These are phyloP conservation scores for Pteronotus mesoamericanus DNA, from an alignment of 2,797 vertebrate genomes.

Conservation along the genomic window DNA sequence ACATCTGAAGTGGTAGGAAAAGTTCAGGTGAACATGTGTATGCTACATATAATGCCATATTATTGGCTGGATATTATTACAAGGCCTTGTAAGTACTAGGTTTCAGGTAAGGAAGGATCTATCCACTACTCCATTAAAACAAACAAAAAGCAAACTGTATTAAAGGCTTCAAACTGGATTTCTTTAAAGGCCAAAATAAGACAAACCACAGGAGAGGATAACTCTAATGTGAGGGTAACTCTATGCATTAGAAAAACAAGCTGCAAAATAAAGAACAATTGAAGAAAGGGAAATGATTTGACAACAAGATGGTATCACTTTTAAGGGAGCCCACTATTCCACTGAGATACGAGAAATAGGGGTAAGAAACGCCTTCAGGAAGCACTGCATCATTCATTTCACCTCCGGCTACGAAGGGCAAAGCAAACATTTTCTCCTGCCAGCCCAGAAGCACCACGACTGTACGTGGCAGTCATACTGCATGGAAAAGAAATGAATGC, in stretches of 20 bases:
- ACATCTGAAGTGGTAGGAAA: not conserved
- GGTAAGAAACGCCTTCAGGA: not conserved
- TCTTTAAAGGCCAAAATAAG: not conserved
- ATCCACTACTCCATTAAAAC: not conserved
- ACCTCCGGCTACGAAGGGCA: not conserved
- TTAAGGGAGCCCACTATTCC: not conserved
- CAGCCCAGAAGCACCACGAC: not conserved
- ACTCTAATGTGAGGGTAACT: not conserved
- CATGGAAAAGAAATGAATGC: not conserved
- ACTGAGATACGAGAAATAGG: not conserved
- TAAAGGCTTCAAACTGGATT: not conserved
- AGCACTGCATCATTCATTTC: not conserved
- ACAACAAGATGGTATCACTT: not conserved
- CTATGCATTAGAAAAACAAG: not conserved
- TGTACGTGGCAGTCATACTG: not conserved
- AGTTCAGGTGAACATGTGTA: not conserved
- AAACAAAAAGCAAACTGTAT: not conserved
- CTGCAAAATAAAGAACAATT: not conserved
- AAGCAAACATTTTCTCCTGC: not conserved
- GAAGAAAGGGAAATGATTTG: not conserved
- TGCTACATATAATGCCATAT: not conserved
- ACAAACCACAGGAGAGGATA: not conserved
- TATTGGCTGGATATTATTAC: not conserved
- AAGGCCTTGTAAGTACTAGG: fast-evolving
- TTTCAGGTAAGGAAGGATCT: not conserved